A percentile compares a stretch with the other conserved stretches of the same genome.
phyloP scores from a whole-genome alignment of 2,113 vertebrate genomes.

The Perognathus longimembris region DNA sequence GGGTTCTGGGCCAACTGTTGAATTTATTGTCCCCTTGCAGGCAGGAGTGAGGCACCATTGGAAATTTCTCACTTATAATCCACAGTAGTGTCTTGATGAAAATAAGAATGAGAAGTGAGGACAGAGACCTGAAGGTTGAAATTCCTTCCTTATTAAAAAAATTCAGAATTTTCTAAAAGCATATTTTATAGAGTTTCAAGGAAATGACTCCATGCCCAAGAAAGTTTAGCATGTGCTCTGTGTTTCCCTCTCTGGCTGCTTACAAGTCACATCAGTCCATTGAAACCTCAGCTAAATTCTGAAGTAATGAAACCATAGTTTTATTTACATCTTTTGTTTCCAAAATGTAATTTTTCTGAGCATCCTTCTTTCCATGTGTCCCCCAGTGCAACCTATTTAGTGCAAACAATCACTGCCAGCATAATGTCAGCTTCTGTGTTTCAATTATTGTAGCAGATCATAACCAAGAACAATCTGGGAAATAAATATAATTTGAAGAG shows the following conservation, averaged over 20 bases:
- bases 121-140: neutral
- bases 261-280: constrained; percentile 14
- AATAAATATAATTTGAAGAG: constrained; percentile 50
- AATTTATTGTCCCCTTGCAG: neutral
- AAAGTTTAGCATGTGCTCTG: neutral
- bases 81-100: neutral
- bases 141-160: neutral
- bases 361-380: neutral
- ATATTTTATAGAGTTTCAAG: constrained; percentile 18
- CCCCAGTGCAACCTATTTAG: constrained; percentile 10
- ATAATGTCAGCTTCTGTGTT: constrained; percentile 10
- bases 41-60: neutral
- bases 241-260: constrained; percentile 19
- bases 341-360: neutral
- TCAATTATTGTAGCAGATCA: constrained; percentile 26
- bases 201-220: constrained; percentile 18
- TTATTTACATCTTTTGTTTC: constrained; percentile 24
- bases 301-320: neutral
- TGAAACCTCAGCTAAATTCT: constrained; percentile 4
- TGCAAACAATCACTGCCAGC: neutral
- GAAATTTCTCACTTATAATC: neutral
- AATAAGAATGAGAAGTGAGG: neutral
- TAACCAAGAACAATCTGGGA: constrained; percentile 20
- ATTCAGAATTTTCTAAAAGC: constrained; percentile 2
- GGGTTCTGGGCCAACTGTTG: rapidly evolving